Base-by-base conservation (phyloP, 2,888 invertebrate genomes). In the Phalangium opilio region DNA sequence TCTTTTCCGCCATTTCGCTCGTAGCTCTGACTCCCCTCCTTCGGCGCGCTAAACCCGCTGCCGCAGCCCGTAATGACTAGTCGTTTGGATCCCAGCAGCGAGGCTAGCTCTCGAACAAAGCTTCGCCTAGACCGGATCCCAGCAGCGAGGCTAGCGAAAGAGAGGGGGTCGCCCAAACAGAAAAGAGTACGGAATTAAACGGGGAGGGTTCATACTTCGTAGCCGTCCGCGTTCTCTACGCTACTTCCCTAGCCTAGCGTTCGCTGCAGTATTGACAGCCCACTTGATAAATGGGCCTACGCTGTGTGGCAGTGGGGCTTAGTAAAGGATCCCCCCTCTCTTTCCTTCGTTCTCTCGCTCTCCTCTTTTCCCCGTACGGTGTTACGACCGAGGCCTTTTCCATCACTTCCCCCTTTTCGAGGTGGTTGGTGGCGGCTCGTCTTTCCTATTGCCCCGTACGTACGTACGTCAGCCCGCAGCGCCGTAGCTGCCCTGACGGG, bases 221-320 rank as follows among this genome's bases (percentile, higher is more conserved):
- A 27, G 27, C 27, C 27, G 27, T n/a, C n/a, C n/a, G n/a, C n/a
- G n/a, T n/a, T n/a, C n/a, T n/a, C 35, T 34, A 34, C 15, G n/a
- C 38, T 21, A 44, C 46, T 45, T 43, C 51, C 45, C 35, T 41
- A 41, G 41, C 39, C 44, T 44, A 34, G 27, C 36, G 39, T 39
- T 39, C 41, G 45, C 43, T 41, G 39, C 34, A 49, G 43, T 50
- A 51, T 51, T 48, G 51, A 51, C 51, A 51, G 47, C 44, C 41
- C 40, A 44, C 41, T 44, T 51, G 48, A 51, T 51, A 51, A 51
- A 51, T 51, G 48, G 51, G 42, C 41, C 47, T 50, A 40, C 47
- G 41, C 14, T 42, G 20, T 42, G 42, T 42, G 42, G 27, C 27
- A 21, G 21, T 15, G 42, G 27, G 41, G n/a, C n/a, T 19, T n/a